These are phyloP conservation scores for Sebastes miniatus DNA, from an alignment of 2,797 vertebrate genomes.

Conservation along the genomic window DNA sequence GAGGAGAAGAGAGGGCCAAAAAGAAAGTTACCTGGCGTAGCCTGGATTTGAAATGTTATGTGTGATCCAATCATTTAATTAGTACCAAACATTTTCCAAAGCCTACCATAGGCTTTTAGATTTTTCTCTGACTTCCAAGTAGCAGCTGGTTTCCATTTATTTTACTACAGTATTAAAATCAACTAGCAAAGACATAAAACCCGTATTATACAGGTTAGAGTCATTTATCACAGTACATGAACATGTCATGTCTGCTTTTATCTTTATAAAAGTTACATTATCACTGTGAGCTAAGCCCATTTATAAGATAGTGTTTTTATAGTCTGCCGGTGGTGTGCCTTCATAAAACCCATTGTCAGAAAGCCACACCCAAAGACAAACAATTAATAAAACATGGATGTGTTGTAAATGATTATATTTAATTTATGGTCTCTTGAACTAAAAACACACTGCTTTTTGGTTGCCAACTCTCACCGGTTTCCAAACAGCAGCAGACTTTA, in stretches of 20 bases:
- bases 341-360: background rate
- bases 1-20: background rate
- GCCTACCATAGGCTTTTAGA: background rate
- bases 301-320: background rate
- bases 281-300: background rate
- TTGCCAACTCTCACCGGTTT: background rate
- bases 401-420: slow-evolving; percentile 1
- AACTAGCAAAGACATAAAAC: background rate
- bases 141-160: slow-evolving; percentile 14
- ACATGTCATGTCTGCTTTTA: background rate
- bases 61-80: background rate
- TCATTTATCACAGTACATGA: background rate
- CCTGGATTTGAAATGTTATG: background rate
- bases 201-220: background rate
- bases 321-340: background rate
- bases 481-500: background rate
- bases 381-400: slow-evolving; percentile 19
- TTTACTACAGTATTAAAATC: background rate
- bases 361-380: slow-evolving; percentile 16
- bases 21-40: background rate
- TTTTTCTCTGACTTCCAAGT: background rate
- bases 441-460: background rate
- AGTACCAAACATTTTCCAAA: background rate
- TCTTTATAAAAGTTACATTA: background rate
- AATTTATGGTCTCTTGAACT: background rate